Evolutionary conservation across 1,140 invertebrate genomes (phyloP), one percentile per base, ranked within the genome.

Genomic region (Heliothis virescens): DNA sequence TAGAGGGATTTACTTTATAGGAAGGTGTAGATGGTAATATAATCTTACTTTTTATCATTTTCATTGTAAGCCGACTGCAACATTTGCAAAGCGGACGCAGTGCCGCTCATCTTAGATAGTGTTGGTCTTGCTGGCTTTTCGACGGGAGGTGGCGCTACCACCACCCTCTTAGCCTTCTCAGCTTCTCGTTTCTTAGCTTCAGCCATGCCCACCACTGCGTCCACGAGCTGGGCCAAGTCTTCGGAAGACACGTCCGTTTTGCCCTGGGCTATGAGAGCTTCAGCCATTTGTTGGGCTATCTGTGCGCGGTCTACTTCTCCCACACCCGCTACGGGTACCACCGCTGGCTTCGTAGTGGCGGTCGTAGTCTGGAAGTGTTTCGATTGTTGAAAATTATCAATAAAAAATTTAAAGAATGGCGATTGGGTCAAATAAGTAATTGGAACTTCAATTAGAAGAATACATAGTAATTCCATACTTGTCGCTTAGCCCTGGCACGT

Each of bases 231-330:
- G 88, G 97, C 97, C 60, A 98, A 91, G 87, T 98, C 97, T 59
- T 96, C 96, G 67, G 97, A 96, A 3, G 96, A 96, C 1, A 98
- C 96, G 91, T 98, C 96, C 0, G 96, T 97, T 90, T 97, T 96
- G 52, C 97, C 97, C 93, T 98, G 97, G 9, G 96, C 95, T 1
- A 98, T 92, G 52, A 98, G 90, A 10, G 97, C 97, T 29, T 96
- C 96, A 0, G 98, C 97, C 86, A 98, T 96, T 90, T 98, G 97
- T 87, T 96, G 95, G 12, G 97, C 97, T 80, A 98, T 97, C 55
- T 96, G 96, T 2, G 96, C 95, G 89, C 97, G 97, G 85, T 97
- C 96, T 29, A 97, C 95, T 1, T 95, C 94, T 12, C 96, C 96
- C 48, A 67, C 55, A 41, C 72, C 79, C 79, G 74, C 74, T 65